phyloP scores from a whole-genome alignment of 2,113 vertebrate species.

The Oncorhynchus mykiss region DNA sequence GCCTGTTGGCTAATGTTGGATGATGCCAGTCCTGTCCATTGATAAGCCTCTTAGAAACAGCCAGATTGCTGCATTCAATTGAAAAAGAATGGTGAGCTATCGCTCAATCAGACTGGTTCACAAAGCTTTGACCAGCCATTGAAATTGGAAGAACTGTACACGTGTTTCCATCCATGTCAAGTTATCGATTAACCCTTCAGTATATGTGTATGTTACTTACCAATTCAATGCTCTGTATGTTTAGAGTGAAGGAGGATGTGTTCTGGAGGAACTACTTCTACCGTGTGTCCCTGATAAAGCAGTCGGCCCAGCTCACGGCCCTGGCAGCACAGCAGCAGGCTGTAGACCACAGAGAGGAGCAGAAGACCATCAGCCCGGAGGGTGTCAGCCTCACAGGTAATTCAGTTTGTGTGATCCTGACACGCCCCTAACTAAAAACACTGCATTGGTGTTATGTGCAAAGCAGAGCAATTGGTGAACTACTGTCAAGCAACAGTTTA shows the following conservation, averaged over 20 bases:
- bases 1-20: no score
- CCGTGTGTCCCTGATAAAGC: conserved; percentile 93
- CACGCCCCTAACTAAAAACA: no score
- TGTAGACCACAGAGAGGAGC: conserved; percentile 63
- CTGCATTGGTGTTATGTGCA: not conserved
- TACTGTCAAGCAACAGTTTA: not conserved
- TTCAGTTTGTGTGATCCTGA: not conserved
- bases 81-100: no score
- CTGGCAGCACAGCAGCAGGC: conserved; percentile 89
- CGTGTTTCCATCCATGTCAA: not conserved
- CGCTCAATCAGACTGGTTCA: no score
- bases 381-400: conserved; percentile 75
- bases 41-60: no score
- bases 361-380: conserved; percentile 60
- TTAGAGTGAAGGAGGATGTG: conserved; percentile 85
- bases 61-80: no score
- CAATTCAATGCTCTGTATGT: no score
- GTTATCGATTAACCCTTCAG: not conserved
- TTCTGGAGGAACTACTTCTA: conserved; percentile 99
- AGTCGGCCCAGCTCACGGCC: conserved; percentile 93
- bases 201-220: no score
- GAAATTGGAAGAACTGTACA: not conserved
- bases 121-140: no score
- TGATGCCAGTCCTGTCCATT: no score
- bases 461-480: not conserved